These are phyloP conservation scores for Encarsia formosa DNA, from an alignment of 2,888 invertebrate genomes.

Conservation along the genomic window DNA sequence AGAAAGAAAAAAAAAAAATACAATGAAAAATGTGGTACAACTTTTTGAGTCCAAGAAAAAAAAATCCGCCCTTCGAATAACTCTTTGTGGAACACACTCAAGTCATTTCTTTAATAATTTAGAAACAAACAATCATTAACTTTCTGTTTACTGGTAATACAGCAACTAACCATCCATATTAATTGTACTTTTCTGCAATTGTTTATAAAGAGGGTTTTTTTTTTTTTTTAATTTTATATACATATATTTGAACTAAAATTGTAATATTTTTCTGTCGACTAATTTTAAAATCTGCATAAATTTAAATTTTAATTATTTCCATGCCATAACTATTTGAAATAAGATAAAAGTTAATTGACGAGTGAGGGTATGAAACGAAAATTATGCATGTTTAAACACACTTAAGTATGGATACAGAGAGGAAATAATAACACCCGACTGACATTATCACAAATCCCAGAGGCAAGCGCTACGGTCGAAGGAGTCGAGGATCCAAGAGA, in stretches of 20 bases:
- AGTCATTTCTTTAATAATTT: conserved; percentile 12
- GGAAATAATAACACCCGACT: conserved; percentile 33
- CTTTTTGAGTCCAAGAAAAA: conserved; percentile 23
- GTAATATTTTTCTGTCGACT: neutral
- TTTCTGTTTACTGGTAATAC: conserved; percentile 14
- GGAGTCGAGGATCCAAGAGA: conserved; percentile 23
- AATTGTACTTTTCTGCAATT: conserved; percentile 20
- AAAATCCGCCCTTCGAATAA: conserved; percentile 21
- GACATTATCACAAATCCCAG: conserved; percentile 27
- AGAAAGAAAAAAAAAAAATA: too few relatives aligned
- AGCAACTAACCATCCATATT: conserved; percentile 19
- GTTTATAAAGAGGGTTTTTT: conserved; percentile 1
- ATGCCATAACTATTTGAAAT: neutral
- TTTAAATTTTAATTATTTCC: neutral
- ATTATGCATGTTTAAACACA: conserved; percentile 40
- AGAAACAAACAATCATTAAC: conserved; percentile 22
- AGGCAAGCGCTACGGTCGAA: conserved; percentile 28
- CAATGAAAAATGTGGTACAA: conserved; percentile 20
- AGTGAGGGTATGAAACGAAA: conserved; percentile 31
- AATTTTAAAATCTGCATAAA: neutral
- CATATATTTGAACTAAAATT: neutral
- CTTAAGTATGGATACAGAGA: conserved; percentile 48
- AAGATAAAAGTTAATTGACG: conserved; percentile 7
- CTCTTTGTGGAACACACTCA: conserved; percentile 25
- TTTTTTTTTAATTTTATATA: neutral